These are phyloP conservation scores for Gymnobelideus leadbeateri DNA, from an alignment of 2,113 vertebrate species.

Conservation along the genomic window DNA sequence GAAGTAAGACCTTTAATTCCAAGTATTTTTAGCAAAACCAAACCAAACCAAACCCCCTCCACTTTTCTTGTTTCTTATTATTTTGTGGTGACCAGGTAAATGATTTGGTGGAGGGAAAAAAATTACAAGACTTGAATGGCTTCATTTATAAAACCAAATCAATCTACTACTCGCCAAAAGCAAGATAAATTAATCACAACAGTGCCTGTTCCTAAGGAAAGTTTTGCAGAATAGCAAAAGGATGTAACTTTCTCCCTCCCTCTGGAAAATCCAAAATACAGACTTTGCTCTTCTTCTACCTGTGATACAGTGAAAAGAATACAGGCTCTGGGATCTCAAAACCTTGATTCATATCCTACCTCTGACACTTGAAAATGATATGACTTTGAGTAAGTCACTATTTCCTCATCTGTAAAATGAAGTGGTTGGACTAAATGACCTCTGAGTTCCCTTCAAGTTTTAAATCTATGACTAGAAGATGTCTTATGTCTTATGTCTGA, in stretches of 20 bases:
- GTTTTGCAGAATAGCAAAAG: neutral
- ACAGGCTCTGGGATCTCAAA: neutral
- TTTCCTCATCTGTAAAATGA: neutral
- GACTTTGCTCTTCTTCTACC: neutral
- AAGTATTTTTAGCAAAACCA: neutral
- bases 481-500: neutral
- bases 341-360: neutral
- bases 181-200: neutral
- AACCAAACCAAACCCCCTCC: neutral
- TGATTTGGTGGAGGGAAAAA: neutral
- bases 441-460: neutral
- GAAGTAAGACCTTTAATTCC: neutral
- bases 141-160: neutral
- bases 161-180: neutral
- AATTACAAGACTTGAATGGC: neutral
- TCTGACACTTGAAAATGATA: neutral
- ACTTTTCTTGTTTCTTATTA: neutral
- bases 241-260: neutral
- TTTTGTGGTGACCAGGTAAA: neutral
- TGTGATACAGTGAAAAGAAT: neutral
- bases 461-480: neutral
- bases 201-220: neutral
- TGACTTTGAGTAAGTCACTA: neutral
- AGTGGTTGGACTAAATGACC: neutral
- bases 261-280: neutral